phyloP scores from a whole-genome alignment of 2,888 invertebrate genomes.

The Dolichomitus sp. region DNA sequence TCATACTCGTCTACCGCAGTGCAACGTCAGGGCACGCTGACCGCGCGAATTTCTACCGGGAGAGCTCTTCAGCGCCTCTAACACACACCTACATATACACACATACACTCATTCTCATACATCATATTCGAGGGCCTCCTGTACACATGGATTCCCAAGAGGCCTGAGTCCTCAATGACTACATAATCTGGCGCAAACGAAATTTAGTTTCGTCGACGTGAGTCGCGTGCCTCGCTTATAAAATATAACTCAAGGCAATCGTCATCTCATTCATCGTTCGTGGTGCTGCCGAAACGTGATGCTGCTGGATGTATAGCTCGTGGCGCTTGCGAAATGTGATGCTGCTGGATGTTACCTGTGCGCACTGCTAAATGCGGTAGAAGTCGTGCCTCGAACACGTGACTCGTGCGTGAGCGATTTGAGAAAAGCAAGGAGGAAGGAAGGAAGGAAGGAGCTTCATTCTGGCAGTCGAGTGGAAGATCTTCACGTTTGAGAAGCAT shows the following conservation, averaged over 20 bases:
- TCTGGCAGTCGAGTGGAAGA: background rate
- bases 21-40: slow-evolving; percentile 41
- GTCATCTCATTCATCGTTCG: background rate
- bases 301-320: background rate
- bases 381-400: slow-evolving; percentile 34
- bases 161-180: background rate
- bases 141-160: background rate
- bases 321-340: background rate
- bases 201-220: background rate
- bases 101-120: background rate
- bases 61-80: background rate
- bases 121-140: background rate
- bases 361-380: background rate
- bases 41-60: slow-evolving; percentile 21
- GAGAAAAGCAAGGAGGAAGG: background rate
- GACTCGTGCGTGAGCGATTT: slow-evolving; percentile 18
- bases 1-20: slow-evolving; percentile 23
- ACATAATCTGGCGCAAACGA: background rate
- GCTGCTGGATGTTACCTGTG: background rate
- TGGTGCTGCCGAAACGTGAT: background rate
- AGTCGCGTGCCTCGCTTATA: background rate
- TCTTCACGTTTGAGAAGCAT: background rate
- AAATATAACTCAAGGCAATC: background rate
- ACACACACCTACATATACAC: background rate
- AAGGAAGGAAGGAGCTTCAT: background rate